Conservation (phyloP, 1,140 invertebrate genomes). For the Trinorchestia longiramus region DNA sequence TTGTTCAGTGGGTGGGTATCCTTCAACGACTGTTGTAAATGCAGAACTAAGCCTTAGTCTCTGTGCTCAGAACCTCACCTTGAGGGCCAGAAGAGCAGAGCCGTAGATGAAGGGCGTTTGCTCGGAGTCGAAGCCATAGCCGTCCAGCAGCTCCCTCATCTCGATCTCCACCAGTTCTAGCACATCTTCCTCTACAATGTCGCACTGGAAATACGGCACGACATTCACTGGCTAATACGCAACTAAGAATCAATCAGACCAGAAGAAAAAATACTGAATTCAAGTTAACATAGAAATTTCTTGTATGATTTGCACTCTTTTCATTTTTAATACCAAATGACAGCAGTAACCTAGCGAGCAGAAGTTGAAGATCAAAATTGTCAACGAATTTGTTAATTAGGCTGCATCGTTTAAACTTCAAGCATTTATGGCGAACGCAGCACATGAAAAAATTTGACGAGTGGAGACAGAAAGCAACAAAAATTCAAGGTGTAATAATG, state of each 20-base stretch:
- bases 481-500: too few species aligned
- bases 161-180: conserved; percentile 98
- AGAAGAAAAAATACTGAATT: neutral
- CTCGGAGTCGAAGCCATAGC: conserved; percentile 87
- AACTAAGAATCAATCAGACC: neutral
- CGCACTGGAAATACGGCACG: neutral
- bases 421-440: neutral
- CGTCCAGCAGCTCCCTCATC: conserved; percentile 84
- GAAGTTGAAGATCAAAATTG: neutral
- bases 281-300: neutral
- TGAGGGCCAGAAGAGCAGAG: conserved; percentile 76
- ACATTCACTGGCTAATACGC: neutral
- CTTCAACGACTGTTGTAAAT: neutral
- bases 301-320: neutral
- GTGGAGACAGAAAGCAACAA: neutral
- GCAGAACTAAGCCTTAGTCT: too few species aligned
- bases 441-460: neutral
- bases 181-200: conserved; percentile 85
- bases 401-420: neutral
- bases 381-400: neutral
- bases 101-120: conserved; percentile 85
- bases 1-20: neutral
- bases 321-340: neutral
- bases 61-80: conserved; percentile 68
- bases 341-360: neutral